These are phyloP conservation scores for Noctilio leporinus DNA, from an alignment of 2,113 vertebrate species.

Conservation along the genomic window DNA sequence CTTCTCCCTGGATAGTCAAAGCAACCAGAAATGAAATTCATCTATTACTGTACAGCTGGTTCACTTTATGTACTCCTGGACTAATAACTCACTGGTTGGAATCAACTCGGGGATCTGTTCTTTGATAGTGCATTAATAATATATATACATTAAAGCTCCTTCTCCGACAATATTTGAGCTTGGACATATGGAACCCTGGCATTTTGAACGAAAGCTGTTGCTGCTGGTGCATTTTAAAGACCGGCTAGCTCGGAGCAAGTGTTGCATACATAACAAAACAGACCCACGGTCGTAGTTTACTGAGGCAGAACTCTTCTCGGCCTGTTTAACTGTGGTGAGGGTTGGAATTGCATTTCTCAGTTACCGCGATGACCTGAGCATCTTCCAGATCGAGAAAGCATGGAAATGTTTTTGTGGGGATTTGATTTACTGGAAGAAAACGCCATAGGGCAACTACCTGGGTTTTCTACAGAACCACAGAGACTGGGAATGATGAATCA, in stretches of 20 bases:
- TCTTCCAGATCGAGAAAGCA: neutral
- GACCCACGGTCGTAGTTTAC: slow-evolving; percentile 51
- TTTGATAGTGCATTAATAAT: slow-evolving; percentile 76
- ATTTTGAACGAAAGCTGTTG: slow-evolving; percentile 76
- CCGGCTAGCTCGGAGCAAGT: slow-evolving; percentile 57
- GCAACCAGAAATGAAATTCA: neutral
- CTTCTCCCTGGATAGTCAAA: neutral
- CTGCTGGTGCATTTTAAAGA: slow-evolving; percentile 70
- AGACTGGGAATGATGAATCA: neutral
- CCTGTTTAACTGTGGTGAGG: slow-evolving; percentile 49
- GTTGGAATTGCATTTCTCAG: neutral
- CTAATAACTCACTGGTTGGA: slow-evolving; percentile 66
- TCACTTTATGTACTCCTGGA: slow-evolving; percentile 51
- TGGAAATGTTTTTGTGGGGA: neutral
- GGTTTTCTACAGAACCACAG: neutral
- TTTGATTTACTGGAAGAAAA: slow-evolving; percentile 19
- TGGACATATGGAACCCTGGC: slow-evolving; percentile 75
- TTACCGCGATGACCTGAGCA: neutral
- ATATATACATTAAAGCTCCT: slow-evolving; percentile 71
- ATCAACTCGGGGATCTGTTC: slow-evolving; percentile 67
- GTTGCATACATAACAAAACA: slow-evolving; percentile 52
- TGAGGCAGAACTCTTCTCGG: slow-evolving; percentile 49
- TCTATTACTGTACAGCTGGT: neutral
- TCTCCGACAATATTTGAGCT: slow-evolving; percentile 78
- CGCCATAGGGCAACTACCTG: neutral